These are phyloP conservation scores for Hyppa rectilinea DNA, from an alignment of 2,888 invertebrate species.

Conservation along the genomic window DNA sequence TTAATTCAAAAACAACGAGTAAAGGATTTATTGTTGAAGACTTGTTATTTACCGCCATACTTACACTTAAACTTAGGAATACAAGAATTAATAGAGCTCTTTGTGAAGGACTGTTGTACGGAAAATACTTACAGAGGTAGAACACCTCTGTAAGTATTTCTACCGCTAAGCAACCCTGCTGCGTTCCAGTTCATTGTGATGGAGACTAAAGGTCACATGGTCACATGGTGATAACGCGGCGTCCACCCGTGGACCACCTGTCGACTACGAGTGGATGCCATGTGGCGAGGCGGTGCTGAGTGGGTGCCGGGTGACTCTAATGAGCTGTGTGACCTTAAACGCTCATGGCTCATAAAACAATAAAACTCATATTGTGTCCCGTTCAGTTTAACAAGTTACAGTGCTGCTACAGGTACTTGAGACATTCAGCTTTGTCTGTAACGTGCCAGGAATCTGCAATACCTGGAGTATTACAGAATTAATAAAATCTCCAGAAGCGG, in stretches of 20 bases:
- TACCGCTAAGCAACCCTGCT: background rate
- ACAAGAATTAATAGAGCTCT: background rate
- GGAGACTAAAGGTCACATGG: no score
- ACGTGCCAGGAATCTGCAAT: background rate
- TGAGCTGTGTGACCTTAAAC: no score
- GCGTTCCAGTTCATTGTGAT: background rate
- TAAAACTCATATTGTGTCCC: no score
- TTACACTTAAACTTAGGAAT: background rate
- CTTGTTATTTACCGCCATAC: background rate
- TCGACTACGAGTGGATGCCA: no score
- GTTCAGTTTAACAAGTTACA: no score
- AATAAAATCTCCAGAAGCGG: background rate
- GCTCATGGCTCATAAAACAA: no score
- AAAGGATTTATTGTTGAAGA: background rate
- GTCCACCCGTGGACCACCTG: no score
- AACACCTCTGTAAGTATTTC: background rate
- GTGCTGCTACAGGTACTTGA: no score
- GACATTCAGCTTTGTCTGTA: background rate
- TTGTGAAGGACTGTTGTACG: background rate
- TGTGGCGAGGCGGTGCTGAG: no score
- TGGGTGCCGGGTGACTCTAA: no score
- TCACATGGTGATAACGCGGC: no score
- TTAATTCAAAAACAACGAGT: background rate
- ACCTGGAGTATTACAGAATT: background rate
- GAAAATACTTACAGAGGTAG: no score